phyloP scores from a whole-genome alignment of 2,888 invertebrate genomes.

The Mantis religiosa region DNA sequence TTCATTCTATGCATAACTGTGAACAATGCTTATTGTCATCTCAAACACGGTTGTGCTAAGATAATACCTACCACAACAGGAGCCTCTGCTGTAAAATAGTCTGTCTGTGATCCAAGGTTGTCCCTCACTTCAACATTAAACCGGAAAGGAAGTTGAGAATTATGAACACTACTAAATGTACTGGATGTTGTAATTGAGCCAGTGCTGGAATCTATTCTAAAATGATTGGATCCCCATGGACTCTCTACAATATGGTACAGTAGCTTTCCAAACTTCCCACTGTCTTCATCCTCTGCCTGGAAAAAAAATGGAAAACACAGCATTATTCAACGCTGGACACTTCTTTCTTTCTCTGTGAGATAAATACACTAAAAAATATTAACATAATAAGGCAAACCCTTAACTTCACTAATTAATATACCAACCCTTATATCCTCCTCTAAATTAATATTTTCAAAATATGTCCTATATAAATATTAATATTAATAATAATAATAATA shows the following conservation, averaged over 20 bases:
- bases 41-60: background rate
- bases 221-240: constrained; percentile 55
- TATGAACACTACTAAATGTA: constrained; percentile 64
- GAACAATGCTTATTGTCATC: too few relatives aligned
- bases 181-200: constrained; percentile 73
- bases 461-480: too few relatives aligned
- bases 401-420: too few relatives aligned
- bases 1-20: too few relatives aligned
- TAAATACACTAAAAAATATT: background rate
- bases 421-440: too few relatives aligned
- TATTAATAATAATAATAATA: too few relatives aligned
- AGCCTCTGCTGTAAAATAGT: constrained; percentile 60
- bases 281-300: constrained; percentile 80
- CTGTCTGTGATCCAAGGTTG: constrained; percentile 61
- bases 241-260: constrained; percentile 56
- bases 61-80: constrained; percentile 58
- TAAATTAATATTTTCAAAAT: too few relatives aligned
- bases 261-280: constrained; percentile 75
- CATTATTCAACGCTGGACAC: background rate
- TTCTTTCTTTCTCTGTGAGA: background rate
- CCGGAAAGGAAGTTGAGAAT: constrained; percentile 64
- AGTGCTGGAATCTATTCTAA: constrained; percentile 66
- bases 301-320: constrained; percentile 22
- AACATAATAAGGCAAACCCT: background rate
- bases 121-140: constrained; percentile 71